Conservation (phyloP, 2,113 vertebrate species). For the Electrona antarctica region DNA sequence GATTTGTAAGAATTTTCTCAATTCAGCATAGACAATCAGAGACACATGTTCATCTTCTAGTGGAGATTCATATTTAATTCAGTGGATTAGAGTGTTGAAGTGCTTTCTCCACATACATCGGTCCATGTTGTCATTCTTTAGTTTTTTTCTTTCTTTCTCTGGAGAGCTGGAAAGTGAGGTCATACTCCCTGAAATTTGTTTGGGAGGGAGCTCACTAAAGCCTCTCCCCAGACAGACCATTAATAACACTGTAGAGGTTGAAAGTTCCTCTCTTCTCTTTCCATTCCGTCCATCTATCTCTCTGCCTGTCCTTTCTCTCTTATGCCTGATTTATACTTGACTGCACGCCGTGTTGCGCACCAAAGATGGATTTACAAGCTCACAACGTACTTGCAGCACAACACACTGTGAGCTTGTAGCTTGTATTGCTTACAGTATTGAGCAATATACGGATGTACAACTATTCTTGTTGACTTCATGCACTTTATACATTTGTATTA, state of each 20-base stretch:
- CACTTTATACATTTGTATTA: conserved; percentile 30
- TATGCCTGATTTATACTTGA: background rate
- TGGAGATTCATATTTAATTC: conserved; percentile 50
- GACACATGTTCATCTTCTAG: conserved; percentile 36
- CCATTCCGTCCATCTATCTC: background rate
- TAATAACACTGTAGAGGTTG: conserved; percentile 36
- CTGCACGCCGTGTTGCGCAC: no score
- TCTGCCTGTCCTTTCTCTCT: background rate
- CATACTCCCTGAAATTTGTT: conserved; percentile 35
- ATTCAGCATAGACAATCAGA: conserved; percentile 9
- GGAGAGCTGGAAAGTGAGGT: conserved; percentile 52
- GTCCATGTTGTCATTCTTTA: background rate
- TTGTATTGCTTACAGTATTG: no score
- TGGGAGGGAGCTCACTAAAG: conserved; percentile 41
- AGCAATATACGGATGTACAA: no score
- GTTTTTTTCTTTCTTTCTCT: conserved; percentile 1
- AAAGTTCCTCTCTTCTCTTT: conserved; percentile 1
- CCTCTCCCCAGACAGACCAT: conserved; percentile 42
- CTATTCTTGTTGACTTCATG: background rate
- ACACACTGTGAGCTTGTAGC: no score
- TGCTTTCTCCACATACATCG: conserved; percentile 18
- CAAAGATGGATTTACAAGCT: no score
- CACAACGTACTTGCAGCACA: no score
- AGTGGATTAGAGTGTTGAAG: conserved; percentile 2
- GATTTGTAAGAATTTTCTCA: conserved; percentile 28